Base-by-base conservation (phyloP, 2,888 invertebrate species). In the Harmothoe impar region DNA sequence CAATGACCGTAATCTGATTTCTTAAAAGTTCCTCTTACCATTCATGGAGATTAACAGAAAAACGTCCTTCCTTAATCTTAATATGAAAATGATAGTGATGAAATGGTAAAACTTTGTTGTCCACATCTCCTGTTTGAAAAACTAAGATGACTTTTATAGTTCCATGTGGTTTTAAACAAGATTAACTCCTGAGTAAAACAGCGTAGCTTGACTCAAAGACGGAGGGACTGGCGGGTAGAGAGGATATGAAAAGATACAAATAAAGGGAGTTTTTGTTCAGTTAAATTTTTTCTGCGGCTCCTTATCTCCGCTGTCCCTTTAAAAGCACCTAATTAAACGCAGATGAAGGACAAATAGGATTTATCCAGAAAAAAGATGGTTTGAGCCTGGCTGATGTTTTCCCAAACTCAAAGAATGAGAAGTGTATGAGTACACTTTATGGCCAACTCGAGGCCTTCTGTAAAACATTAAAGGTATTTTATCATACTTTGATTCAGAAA, bases 331-430 rank as follows among this genome's bases (percentile, higher is more conserved):
- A 72, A 72, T 72, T 72, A 72, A 29, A n/a, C 12, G 72, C 29
- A 72, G 72, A 72, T 72, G 72, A 72, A 72, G 72, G 25, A 72
- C 72, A 29, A 72, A 72, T 25, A 72, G 31, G 72, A 72, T 72
- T 72, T 29, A 29, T 15, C 29, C 23, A 7, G 10, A 3, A 62
- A 29, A 72, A 72, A 72, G 31, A n/a, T 25, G 72, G 31, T n/a
- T 72, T 72, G 15, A 15, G 5, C 25, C 15, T 25, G 25, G 31
- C 72, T 17, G 25, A 15, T 72, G 17, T 72, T 72, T 62, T 29
- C 29, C 25, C 25, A 72, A 72, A 15, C 15, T 29, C 5, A 72
- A 72, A 15, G 72, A 72, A 29, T 72, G 72, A 72, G 25, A 72
- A 72, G 72, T 72, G 72, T 15, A 72, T 62, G 62, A 62, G 62